phyloP scores from a whole-genome alignment of 2,113 vertebrate species.

The Taxidea taxus region DNA sequence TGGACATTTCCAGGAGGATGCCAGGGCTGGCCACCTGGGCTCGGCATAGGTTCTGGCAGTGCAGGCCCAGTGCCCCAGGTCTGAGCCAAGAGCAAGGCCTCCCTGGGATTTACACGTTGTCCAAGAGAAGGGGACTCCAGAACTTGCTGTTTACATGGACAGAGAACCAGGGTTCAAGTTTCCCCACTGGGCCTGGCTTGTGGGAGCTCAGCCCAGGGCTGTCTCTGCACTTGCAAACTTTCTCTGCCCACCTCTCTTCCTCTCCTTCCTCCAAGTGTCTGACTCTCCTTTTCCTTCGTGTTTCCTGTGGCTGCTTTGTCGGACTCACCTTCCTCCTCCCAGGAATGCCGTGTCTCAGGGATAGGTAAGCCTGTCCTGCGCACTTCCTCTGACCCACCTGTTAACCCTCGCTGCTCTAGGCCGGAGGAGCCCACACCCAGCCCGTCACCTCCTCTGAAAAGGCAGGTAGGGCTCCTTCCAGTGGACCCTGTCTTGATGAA shows the following conservation, averaged over 20 bases:
- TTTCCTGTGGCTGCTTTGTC: conserved; percentile 43
- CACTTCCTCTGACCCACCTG: conserved; percentile 79
- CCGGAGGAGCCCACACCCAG: conserved; percentile 79
- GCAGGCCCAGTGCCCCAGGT: not conserved
- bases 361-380: conserved; percentile 79
- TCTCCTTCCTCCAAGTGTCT: conserved; percentile 29
- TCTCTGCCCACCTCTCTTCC: conserved; percentile 66
- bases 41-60: not conserved
- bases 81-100: conserved; percentile 18
- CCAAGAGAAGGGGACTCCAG: not conserved
- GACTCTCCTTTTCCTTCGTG: conserved; percentile 67
- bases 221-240: conserved; percentile 36
- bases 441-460: conserved; percentile 83
- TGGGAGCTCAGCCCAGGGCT: not conserved
- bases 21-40: not conserved
- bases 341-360: conserved; percentile 71
- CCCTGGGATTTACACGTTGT: conserved; percentile 1
- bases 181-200: not conserved
- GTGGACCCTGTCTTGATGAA: not conserved
- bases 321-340: conserved; percentile 69
- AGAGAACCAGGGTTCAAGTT: not conserved
- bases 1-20: not conserved
- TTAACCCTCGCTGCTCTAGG: conserved; percentile 83
- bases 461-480: conserved; percentile 88
- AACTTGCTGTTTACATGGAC: not conserved